Evolutionary conservation across 1,140 invertebrate species (phyloP).

Genomic region (Aphaenogaster ashmeadi): DNA sequence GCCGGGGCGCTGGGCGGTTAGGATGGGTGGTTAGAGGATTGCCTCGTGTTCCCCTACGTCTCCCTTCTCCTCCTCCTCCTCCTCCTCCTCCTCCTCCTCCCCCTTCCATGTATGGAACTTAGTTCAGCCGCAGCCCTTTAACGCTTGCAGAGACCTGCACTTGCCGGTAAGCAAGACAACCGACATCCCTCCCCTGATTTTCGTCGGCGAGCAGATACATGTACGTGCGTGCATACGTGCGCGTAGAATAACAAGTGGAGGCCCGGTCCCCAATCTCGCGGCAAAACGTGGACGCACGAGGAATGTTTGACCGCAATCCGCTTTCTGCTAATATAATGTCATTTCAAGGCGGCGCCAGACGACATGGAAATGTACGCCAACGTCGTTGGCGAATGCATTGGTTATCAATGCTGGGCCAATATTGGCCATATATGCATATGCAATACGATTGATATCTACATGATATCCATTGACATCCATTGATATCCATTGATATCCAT

Average conservation of each 20-base stretch:
- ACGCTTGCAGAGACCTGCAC: slow-evolving; percentile 31
- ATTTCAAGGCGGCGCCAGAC: not conserved
- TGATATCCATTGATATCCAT: no score
- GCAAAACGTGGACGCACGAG: slow-evolving; percentile 8
- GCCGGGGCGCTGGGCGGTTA: slow-evolving; percentile 59
- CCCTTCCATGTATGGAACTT: slow-evolving; percentile 67
- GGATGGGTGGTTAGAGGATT: slow-evolving; percentile 68
- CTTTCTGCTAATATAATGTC: slow-evolving; percentile 54
- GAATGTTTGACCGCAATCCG: slow-evolving; percentile 28
- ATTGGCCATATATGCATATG: no score
- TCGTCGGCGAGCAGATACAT: slow-evolving; percentile 59
- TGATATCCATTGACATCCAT: no score
- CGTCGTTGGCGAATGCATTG: no score
- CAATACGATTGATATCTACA: no score
- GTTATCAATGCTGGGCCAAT: no score
- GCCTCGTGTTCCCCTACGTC: slow-evolving; percentile 25
- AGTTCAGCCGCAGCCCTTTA: slow-evolving; percentile 66
- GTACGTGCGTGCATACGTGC: slow-evolving; percentile 21
- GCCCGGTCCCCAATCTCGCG: not conserved
- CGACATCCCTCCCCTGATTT: slow-evolving; percentile 57
- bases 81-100: slow-evolving; percentile 20
- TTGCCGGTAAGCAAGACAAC: slow-evolving; percentile 58
- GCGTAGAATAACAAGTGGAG: slow-evolving; percentile 77
- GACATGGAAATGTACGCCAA: no score
- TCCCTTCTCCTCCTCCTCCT: not conserved